phyloP scores from a whole-genome alignment of 2,113 vertebrate genomes.

The Emydocephalus ijimae region DNA sequence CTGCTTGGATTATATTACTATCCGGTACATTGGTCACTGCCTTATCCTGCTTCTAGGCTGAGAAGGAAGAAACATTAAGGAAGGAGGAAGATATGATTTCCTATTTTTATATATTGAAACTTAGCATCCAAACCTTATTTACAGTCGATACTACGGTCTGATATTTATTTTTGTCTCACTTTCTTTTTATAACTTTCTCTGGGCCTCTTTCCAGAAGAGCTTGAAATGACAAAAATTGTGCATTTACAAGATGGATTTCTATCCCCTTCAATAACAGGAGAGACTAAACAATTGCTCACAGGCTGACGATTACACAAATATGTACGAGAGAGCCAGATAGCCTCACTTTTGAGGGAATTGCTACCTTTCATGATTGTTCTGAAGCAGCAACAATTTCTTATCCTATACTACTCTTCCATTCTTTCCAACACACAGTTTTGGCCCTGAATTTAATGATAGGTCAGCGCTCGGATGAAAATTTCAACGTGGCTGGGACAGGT shows the following conservation, averaged over 20 bases:
- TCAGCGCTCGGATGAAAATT: background rate
- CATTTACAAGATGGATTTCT: background rate
- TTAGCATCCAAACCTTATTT: background rate
- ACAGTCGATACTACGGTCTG: background rate
- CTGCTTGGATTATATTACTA: background rate
- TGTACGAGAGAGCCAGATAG: background rate
- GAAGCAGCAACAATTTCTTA: background rate
- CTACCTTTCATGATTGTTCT: background rate
- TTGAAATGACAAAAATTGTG: background rate
- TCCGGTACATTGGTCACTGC: background rate
- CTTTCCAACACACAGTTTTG: background rate
- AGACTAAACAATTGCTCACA: background rate
- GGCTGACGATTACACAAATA: background rate
- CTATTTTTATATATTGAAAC: background rate
- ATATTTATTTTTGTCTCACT: background rate
- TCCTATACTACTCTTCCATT: background rate
- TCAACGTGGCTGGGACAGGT: background rate
- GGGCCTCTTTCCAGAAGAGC: background rate
- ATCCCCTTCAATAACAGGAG: background rate
- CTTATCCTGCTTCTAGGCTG: background rate
- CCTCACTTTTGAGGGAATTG: background rate
- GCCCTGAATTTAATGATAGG: background rate
- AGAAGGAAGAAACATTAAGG: background rate
- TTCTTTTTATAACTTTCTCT: background rate
- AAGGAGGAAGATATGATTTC: background rate